A percentile compares a stretch with the other conserved stretches of the same genome.
phyloP scores from a whole-genome alignment of 2,113 vertebrate species.

The Archilochus colubris region DNA sequence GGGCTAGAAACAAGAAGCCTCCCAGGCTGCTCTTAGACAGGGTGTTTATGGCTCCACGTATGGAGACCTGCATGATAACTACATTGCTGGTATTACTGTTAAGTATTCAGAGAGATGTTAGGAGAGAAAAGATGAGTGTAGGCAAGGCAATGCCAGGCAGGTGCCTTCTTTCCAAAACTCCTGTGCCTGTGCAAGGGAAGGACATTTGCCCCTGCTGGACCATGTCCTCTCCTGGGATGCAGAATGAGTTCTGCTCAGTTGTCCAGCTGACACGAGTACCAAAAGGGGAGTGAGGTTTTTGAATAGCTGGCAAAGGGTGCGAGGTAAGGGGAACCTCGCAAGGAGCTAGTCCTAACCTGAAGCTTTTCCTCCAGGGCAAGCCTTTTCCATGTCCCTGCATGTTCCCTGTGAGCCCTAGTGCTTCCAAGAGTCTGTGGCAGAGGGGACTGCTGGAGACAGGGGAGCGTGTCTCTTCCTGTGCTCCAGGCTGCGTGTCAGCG shows the following conservation, averaged over 20 bases:
- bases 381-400: not conserved
- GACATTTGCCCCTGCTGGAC: not conserved
- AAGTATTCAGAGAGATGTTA: not conserved
- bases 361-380: not conserved
- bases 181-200: not conserved
- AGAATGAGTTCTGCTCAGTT: accelerated
- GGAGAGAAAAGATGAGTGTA: not conserved
- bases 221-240: accelerated
- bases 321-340: not conserved
- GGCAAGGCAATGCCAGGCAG: not conserved
- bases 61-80: not conserved
- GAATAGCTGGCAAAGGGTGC: not conserved
- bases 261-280: accelerated
- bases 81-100: not conserved
- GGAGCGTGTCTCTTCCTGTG: not conserved
- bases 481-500: not conserved
- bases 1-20: not conserved
- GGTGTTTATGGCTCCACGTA: not conserved
- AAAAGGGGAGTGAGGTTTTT: accelerated
- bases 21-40: not conserved
- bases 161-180: not conserved
- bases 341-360: not conserved
- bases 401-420: accelerated
- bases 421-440: not conserved
- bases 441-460: not conserved